Evolutionary conservation across 2,888 invertebrate species (phyloP), one percentile per base, ranked within the genome.

Genomic region (Acrobasis suavella): DNA sequence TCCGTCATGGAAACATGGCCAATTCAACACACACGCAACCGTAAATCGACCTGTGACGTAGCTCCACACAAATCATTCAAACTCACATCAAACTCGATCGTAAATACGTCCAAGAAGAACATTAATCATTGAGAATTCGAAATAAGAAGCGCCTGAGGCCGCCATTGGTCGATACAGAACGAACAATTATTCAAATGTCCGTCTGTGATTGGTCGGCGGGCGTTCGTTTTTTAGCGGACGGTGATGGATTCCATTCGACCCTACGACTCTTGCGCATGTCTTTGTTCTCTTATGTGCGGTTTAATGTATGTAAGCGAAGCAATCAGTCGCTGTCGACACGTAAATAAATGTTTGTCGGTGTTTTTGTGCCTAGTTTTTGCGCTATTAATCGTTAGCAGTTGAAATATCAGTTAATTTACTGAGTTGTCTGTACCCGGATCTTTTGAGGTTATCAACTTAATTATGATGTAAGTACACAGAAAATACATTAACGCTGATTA

Each of bases 121-220:
- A 90, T 90, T 88, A 87, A 91, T 92, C 90, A 91, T 87, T 83
- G 78, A 77, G 80, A 80, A 82, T 82, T 77, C 78, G 81, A 85
- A 83, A 83, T 85, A 84, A 86, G 83, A 86, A 81, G 76, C 78
- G 83, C 85, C 82, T 80, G 77, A 77, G 82, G 83, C 75, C 81
- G 78, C 87, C 72, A 92, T 92, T 92, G 91, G 91, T 76, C 80
- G 80, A 75, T 73, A 73, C 79, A 73, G 81, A 84, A 82, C 85
- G 89, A 87, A 90, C 90, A 90, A 91, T 91, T 92, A 92, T 92
- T 91, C 88, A 89, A 91, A 91, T 83, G 80, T 77, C 74, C 82
- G 74, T 72, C 78, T 71, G 73, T 75, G 80, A 91, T 91, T 92
- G 91, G 91, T 73, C 78, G 74, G 70, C 68, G 73, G 71, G 67